Percentiles rank a stretch among this genome's conserved stretches.
phyloP scores from a whole-genome alignment of 2,888 invertebrate genomes.

The Chrysina gloriosa region DNA sequence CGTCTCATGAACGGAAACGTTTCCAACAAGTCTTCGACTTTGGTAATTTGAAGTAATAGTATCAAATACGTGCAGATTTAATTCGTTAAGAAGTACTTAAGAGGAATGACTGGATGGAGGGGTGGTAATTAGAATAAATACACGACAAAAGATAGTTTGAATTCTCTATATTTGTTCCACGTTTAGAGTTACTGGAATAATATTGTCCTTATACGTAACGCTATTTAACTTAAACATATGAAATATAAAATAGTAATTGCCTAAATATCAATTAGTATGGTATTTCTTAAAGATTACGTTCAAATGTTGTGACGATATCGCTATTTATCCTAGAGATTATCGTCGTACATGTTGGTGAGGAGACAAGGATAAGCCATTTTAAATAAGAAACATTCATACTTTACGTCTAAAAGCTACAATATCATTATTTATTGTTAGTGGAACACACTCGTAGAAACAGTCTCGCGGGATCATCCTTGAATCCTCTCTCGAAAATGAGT shows the following conservation, averaged over 20 bases:
- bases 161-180: constrained; percentile 42
- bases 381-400: constrained; percentile 56
- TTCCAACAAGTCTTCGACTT: no score
- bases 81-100: background rate
- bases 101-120: background rate
- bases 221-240: constrained; percentile 45
- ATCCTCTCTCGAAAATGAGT: constrained; percentile 52
- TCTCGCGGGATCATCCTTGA: constrained; percentile 62
- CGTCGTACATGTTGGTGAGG: constrained; percentile 50
- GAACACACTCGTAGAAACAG: constrained; percentile 46
- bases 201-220: constrained; percentile 44
- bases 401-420: constrained; percentile 3
- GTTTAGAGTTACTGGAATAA: constrained; percentile 27
- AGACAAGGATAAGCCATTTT: constrained; percentile 62
- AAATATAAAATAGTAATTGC: constrained; percentile 46
- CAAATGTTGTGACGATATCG: constrained; percentile 25
- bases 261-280: constrained; percentile 46
- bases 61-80: no score
- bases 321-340: constrained; percentile 36
- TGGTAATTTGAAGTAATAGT: no score
- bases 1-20: no score
- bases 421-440: constrained; percentile 39
- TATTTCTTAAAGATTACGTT: constrained; percentile 43
- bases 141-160: constrained; percentile 15
- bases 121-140: constrained; percentile 19